Evolutionary conservation across 2,888 invertebrate species (phyloP).

Genomic region (Mactromeris polynyma): DNA sequence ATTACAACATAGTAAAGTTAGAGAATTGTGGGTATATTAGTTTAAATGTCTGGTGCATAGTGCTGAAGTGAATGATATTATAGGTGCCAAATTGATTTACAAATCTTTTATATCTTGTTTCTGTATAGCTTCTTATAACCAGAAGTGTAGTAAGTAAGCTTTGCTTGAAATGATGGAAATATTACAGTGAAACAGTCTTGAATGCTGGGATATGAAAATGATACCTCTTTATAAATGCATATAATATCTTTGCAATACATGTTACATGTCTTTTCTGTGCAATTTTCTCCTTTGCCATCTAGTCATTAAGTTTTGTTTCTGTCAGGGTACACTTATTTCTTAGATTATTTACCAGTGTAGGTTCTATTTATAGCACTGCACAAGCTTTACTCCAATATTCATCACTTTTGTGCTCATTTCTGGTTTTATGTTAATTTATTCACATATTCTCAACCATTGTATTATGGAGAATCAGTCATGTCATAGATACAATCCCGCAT

Average conservation of each 20-base stretch:
- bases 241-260: neutral
- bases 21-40: no score
- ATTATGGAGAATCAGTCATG: neutral
- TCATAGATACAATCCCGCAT: neutral
- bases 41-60: no score
- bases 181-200: neutral
- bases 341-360: neutral
- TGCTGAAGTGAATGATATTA: no score
- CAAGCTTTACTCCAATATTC: neutral
- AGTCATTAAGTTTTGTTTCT: neutral
- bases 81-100: no score
- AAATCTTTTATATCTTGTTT: no score
- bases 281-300: neutral
- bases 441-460: neutral
- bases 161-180: neutral
- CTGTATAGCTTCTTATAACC: no score
- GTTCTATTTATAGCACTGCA: neutral
- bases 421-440: neutral
- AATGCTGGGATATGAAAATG: neutral
- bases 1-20: no score
- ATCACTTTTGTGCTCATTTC: neutral
- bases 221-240: neutral
- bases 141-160: neutral
- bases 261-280: slow-evolving; percentile 2
- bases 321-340: neutral